Conservation (phyloP, 2,113 vertebrate genomes). For the Terrapene triunguis region DNA sequence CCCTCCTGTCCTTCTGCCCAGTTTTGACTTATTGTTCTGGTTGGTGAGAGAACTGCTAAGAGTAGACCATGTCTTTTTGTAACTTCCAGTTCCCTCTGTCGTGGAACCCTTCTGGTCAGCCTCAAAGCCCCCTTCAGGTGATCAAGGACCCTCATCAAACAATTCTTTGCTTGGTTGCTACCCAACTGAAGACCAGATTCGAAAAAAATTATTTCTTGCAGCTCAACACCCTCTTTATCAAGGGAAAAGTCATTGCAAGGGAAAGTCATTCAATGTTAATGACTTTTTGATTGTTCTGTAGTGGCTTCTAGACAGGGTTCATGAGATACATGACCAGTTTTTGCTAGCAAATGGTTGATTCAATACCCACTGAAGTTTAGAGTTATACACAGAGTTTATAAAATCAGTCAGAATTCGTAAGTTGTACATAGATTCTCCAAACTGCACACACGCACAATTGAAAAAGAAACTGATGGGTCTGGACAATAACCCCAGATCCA, state of each 20-base stretch:
- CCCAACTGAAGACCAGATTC: not conserved
- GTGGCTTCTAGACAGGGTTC: not conserved
- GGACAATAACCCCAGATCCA: not conserved
- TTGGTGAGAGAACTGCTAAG: not conserved
- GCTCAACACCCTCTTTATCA: not conserved
- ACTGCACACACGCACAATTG: not conserved
- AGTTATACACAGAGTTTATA: not conserved
- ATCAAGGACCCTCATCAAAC: not conserved
- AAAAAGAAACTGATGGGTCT: not conserved
- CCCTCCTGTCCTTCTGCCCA: not conserved
- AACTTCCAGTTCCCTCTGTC: not conserved
- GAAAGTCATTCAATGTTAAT: not conserved
- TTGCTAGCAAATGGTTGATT: not conserved
- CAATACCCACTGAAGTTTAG: not conserved
- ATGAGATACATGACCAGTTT: not conserved
- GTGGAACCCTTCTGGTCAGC: not conserved
- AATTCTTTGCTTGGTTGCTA: not conserved
- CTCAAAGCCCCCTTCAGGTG: not conserved
- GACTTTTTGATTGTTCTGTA: not conserved
- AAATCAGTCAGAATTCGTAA: not conserved
- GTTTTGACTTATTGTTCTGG: not conserved
- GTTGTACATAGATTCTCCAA: not conserved
- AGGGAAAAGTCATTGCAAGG: not conserved
- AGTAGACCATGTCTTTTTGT: not conserved
- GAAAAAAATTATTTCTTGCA: not conserved